Base-by-base conservation (phyloP, 2,888 invertebrate species). In the Eupithecia tripunctaria region DNA sequence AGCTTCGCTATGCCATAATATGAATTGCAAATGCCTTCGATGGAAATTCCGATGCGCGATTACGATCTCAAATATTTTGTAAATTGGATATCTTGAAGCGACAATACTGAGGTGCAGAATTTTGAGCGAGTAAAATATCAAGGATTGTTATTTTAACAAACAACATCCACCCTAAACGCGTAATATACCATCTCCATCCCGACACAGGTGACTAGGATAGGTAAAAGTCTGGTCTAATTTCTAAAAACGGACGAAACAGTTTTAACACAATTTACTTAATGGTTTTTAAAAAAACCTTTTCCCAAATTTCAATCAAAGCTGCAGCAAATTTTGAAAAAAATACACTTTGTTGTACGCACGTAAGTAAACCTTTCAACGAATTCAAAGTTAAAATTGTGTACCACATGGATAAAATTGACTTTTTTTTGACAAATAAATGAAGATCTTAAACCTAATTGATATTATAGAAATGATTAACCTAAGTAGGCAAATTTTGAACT, bases 21-120 rank as follows among this genome's bases (percentile, higher is more conserved):
- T 69, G 66, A 69, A 69, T 72, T 66, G 60, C 66, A 68, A 72
- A 69, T 69, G n/a, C 32, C 60, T 65, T 21, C 21, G 51, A 62
- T 18, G 36, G 38, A 27, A 69, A 69, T 72, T 69, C 69, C 65
- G 47, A 65, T 68, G 59, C 8, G 59, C 72, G 68, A 65, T 67
- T 62, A 60, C 32, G 25, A 47, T 67, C 38, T 62, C 36, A 51
- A 67, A 63, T 63, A 67, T 67, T 71, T 71, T 62, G 36, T 62
- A 41, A 62, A 68, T 47, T 68, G 18, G 36, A 62, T 60, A 21
- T 36, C n/a, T 47, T n/a, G 12, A 62, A 21, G 21, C 18, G 36
- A 62, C 25, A 47, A 15, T 8, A 29, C 6, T 18, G 29, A 47
- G 32, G 32, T 51, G 32, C 12, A 32, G 21, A 36, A 63, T 64